Evolutionary conservation across 92 coral and sea anemone species (phyloP), one percentile per base, ranked within the genome.

Genomic region (Virgularia gustaviana): DNA sequence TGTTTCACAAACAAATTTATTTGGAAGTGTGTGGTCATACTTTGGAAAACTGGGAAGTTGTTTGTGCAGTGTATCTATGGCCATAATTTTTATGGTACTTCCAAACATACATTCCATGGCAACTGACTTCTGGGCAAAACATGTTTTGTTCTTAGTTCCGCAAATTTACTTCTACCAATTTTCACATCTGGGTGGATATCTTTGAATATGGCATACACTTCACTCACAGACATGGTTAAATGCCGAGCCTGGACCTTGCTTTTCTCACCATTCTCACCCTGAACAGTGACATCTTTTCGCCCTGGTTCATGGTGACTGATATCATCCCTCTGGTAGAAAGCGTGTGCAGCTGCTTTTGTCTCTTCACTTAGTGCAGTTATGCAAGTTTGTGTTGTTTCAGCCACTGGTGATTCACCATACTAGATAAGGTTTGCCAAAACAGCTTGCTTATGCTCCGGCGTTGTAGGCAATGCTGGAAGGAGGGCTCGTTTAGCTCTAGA

Each of bases 391-490:
- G 53, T 71, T 51, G 52, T 54, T 44, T 52, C 77, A 35, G 62
- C 70, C 37, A 57, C 70, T 57, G 79, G 79, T 73, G 70, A 73
- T 52, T 63, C 35, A 73, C 57, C 79, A 73, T 65, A 73, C 56
- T 70, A 15, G 45, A 39, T 39, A 39, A 39, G 45, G 9, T 39
- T 15, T 39, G 45, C 45, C 45, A 39, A 39, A 39, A n/a, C 53
- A 45, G 53, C 53, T 45, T 45, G 53, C 20, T 45, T 45, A 2
- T 24, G 53, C 53, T 45, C 20, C 20, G 53, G 53, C 20, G 53
- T 45, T 15, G 11, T 45, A 15, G 53, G 53, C 20, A 45, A 45
- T 9, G 53, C 2, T 45, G 38, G 36, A 71, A 30, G 43, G 38
- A 71, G 31, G 56, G 61, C 47, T 53, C 33, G 42, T 52, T 55